Evolutionary conservation across 2,888 invertebrate genomes (phyloP).

Genomic region (Eubasilissa splendida): DNA sequence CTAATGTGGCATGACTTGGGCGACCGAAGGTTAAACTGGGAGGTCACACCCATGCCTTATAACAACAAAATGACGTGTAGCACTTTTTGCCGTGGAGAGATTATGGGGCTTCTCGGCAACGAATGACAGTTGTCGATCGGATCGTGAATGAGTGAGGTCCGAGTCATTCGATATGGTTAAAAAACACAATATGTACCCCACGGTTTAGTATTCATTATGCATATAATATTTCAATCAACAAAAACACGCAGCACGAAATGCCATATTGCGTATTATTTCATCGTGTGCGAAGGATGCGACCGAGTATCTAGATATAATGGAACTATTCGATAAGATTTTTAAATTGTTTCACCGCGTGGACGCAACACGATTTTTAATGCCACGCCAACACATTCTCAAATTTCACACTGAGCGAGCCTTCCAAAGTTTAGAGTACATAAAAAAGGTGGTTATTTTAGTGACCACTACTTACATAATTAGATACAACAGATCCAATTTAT

Average conservation of each 20-base stretch:
- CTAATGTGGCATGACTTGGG: conserved; percentile 24
- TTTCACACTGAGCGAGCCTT: too few species aligned
- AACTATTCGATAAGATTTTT: too few species aligned
- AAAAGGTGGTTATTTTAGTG: too few species aligned
- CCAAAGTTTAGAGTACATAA: too few species aligned
- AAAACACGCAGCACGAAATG: conserved; percentile 17
- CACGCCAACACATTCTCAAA: too few species aligned
- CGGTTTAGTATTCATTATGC: conserved; percentile 34
- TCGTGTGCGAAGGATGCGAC: too few species aligned
- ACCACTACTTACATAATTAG: too few species aligned
- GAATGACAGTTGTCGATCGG: conserved; percentile 57
- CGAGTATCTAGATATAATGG: too few species aligned
- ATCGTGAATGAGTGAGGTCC: conserved; percentile 48
- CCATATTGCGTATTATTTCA: conserved; percentile 43
- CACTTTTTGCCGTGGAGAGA: conserved; percentile 22
- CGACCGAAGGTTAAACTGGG: conserved; percentile 41
- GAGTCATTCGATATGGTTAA: conserved; percentile 52
- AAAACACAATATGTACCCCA: conserved; percentile 44
- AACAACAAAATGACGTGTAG: conserved; percentile 1
- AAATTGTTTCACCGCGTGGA: too few species aligned
- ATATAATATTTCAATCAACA: conserved; percentile 53
- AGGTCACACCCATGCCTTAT: conserved; percentile 6
- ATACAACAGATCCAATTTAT: too few species aligned
- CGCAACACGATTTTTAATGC: too few species aligned
- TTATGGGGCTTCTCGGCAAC: conserved; percentile 52